phyloP scores from a whole-genome alignment of 2,888 invertebrate species.

The Tenthredo distinguenda region DNA sequence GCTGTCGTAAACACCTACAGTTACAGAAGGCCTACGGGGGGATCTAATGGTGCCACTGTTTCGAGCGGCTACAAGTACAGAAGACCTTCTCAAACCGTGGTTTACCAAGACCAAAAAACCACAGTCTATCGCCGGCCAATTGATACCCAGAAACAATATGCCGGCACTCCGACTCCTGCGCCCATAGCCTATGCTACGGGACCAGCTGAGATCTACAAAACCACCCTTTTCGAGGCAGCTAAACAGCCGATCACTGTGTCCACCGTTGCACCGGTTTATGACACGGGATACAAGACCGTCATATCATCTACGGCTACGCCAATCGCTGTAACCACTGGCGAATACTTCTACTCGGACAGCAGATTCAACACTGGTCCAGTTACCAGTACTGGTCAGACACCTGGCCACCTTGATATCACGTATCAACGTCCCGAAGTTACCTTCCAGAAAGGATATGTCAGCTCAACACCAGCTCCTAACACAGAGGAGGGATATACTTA shows the following conservation, averaged over 20 bases:
- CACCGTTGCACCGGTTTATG: conserved; percentile 66
- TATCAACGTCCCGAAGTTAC: conserved; percentile 63
- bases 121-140: conserved; percentile 4
- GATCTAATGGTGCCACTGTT: conserved; percentile 49
- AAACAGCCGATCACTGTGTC: conserved; percentile 64
- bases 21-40: conserved; percentile 56
- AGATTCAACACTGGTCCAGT: conserved; percentile 56
- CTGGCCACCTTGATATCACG: conserved; percentile 62
- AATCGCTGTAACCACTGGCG: conserved; percentile 55
- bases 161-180: conserved; percentile 60
- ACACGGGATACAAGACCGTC: conserved; percentile 66
- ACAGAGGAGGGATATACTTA: conserved; percentile 54
- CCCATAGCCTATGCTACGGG: conserved; percentile 68
- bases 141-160: conserved; percentile 55
- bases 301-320: conserved; percentile 65
- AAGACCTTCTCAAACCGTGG: conserved; percentile 52
- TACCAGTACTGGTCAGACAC: conserved; percentile 55
- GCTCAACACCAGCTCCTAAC: not conserved
- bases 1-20: conserved; percentile 59
- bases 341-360: conserved; percentile 56
- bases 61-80: conserved; percentile 23
- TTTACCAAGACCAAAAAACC: conserved; percentile 47
- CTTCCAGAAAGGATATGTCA: conserved; percentile 58
- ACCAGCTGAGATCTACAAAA: conserved; percentile 65
- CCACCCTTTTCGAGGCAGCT: conserved; percentile 66